Conservation (phyloP, 2,888 invertebrate species). For the Leptinotarsa juncta region DNA sequence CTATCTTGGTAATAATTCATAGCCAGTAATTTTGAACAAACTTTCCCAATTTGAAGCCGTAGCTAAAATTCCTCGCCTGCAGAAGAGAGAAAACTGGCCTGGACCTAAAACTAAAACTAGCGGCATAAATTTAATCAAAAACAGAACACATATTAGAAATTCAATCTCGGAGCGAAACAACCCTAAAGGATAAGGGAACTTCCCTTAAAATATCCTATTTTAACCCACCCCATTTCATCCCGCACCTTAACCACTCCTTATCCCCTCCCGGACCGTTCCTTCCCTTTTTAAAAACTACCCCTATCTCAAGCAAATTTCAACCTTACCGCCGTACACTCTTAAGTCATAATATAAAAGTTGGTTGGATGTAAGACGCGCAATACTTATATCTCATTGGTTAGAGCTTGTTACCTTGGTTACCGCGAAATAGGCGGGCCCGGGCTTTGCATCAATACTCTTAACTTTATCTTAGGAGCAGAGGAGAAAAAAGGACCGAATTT, state of each 20-base stretch:
- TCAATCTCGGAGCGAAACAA: slow-evolving; percentile 65
- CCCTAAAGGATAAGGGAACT: slow-evolving; percentile 64
- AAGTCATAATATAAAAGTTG: slow-evolving; percentile 59
- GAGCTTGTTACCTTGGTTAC: slow-evolving; percentile 62
- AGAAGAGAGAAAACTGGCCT: slow-evolving; percentile 45
- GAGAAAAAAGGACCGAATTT: slow-evolving; percentile 45
- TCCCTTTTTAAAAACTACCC: slow-evolving; percentile 57
- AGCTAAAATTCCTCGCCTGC: slow-evolving; percentile 54
- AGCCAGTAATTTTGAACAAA: slow-evolving; percentile 56
- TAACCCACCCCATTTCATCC: slow-evolving; percentile 50
- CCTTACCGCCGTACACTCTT: slow-evolving; percentile 60
- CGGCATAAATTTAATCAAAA: slow-evolving; percentile 66
- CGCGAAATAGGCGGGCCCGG: slow-evolving; percentile 55
- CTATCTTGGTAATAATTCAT: slow-evolving; percentile 53
- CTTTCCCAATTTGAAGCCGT: slow-evolving; percentile 56
- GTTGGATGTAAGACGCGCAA: slow-evolving; percentile 62
- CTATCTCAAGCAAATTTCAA: slow-evolving; percentile 62
- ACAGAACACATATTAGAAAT: slow-evolving; percentile 67
- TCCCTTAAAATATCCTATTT: slow-evolving; percentile 60
- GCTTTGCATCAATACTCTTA: slow-evolving; percentile 54
- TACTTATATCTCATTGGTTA: slow-evolving; percentile 65
- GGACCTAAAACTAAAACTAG: slow-evolving; percentile 58
- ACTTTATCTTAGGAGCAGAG: slow-evolving; percentile 51
- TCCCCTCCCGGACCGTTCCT: slow-evolving; percentile 46
- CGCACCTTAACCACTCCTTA: slow-evolving; percentile 58